A percentile compares a stretch with the other conserved stretches of the same genome.
phyloP scores from a whole-genome alignment of 2,888 invertebrate genomes.

The Tetheella fluctuosa region DNA sequence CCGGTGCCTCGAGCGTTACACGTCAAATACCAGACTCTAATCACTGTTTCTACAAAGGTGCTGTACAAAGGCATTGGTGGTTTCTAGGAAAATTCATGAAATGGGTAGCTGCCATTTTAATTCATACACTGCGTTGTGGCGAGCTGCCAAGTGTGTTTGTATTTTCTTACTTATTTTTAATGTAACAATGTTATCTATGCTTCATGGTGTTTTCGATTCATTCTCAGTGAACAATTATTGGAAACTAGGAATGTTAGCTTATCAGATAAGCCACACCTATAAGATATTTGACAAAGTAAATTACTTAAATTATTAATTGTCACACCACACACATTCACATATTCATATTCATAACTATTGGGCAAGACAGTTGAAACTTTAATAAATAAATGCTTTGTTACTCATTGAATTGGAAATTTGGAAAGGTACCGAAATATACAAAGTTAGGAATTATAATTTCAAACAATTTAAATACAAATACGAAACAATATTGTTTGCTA shows the following conservation, averaged over 20 bases:
- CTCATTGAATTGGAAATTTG: slow-evolving; percentile 22
- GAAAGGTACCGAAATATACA: background rate
- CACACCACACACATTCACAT: background rate
- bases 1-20: slow-evolving; percentile 28
- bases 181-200: too few species aligned
- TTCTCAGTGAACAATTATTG: too few species aligned
- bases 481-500: background rate
- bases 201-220: too few species aligned
- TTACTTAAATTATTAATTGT: background rate
- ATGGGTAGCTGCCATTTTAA: background rate
- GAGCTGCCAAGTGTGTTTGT: background rate
- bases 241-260: too few species aligned
- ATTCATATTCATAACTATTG: background rate
- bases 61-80: background rate
- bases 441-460: background rate
- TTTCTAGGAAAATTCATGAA: background rate
- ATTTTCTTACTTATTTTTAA: too few species aligned
- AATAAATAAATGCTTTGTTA: slow-evolving; percentile 13
- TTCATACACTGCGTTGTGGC: background rate
- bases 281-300: too few species aligned
- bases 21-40: slow-evolving; percentile 11
- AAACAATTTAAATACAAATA: background rate
- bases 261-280: too few species aligned
- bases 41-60: slow-evolving; percentile 6
- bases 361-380: background rate